These are phyloP conservation scores for Ianthella basta DNA, from an alignment of 37 sponge, comb jelly and placozoan genomes.

Conservation along the genomic window DNA sequence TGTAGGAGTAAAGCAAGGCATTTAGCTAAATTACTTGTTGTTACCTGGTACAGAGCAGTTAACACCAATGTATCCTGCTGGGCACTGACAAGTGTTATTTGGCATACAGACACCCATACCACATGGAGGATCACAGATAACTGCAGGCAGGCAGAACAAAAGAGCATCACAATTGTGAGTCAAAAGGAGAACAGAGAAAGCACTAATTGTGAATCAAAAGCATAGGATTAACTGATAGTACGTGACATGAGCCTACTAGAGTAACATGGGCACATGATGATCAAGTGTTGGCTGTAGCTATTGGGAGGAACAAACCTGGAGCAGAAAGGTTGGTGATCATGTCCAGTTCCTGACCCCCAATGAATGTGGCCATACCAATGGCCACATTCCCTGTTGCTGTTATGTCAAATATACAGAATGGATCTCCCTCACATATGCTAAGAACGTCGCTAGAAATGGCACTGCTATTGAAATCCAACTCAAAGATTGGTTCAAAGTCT, in stretches of 20 bases:
- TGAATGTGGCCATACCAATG: constrained; percentile 49
- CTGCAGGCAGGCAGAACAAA: no score
- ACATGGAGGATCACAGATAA: constrained; percentile 41
- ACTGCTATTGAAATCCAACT: constrained; percentile 28
- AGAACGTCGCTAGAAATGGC: constrained; percentile 31
- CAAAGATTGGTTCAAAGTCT: constrained; percentile 50
- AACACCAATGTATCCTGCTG: constrained; percentile 27
- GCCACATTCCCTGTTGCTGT: constrained; percentile 49
- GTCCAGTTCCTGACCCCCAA: constrained; percentile 32
- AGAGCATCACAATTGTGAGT: no score
- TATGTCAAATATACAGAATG: constrained; percentile 63
- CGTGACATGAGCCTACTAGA: no score
- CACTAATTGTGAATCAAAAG: no score
- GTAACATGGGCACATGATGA: no score
- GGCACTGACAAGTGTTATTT: constrained; percentile 33
- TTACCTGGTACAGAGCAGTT: constrained; percentile 10
- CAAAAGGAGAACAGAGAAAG: no score
- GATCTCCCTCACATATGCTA: constrained; percentile 37
- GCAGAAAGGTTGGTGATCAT: constrained; percentile 24
- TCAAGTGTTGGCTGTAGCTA: no score
- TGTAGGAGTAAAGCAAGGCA: no score
- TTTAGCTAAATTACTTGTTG: no score
- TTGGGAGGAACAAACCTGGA: constrained; percentile 27
- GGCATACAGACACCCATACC: constrained; percentile 35
- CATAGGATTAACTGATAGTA: no score